Conservation (phyloP, 1,140 invertebrate genomes). For the Drosophila persimilis region DNA sequence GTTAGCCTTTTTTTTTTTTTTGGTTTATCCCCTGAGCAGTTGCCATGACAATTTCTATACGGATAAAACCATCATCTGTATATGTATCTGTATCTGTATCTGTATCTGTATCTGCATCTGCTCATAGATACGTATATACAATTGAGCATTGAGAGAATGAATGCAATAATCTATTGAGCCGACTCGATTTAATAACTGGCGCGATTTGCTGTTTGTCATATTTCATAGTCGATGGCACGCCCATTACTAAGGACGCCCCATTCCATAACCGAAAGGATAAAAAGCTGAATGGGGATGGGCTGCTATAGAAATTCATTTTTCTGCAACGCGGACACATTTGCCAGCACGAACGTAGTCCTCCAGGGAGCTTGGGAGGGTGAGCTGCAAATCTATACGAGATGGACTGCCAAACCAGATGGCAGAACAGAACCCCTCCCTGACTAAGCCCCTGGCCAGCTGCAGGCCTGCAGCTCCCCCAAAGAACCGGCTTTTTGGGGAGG, state of each 20-base stretch:
- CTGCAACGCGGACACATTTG: conserved; percentile 43
- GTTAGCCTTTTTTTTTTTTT: background rate
- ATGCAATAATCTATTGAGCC: conserved; percentile 78
- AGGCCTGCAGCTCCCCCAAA: background rate
- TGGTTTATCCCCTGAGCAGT: background rate
- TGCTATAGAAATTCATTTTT: conserved; percentile 42
- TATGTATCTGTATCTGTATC: background rate
- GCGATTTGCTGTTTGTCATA: conserved; percentile 74
- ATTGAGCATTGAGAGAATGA: conserved; percentile 47
- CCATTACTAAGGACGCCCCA: too few species aligned
- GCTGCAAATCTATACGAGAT: background rate
- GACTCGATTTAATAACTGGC: conserved; percentile 72
- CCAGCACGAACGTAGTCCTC: background rate
- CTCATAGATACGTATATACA: conserved; percentile 12
- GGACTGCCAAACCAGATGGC: too few species aligned
- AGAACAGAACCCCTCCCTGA: background rate
- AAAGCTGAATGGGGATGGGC: background rate
- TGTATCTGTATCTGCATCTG: background rate
- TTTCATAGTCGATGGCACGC: conserved; percentile 45
- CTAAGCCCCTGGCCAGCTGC: conserved; percentile 3
- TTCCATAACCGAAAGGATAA: background rate
- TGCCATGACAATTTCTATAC: conserved; percentile 23
- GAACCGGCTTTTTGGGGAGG: background rate
- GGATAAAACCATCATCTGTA: conserved; percentile 7
- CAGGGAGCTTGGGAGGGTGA: background rate